A percentile compares a stretch with the other conserved stretches of the same genome.
These are phyloP conservation scores for Hippocampus abdominalis DNA, from an alignment of 2,113 vertebrate species.

Conservation along the genomic window DNA sequence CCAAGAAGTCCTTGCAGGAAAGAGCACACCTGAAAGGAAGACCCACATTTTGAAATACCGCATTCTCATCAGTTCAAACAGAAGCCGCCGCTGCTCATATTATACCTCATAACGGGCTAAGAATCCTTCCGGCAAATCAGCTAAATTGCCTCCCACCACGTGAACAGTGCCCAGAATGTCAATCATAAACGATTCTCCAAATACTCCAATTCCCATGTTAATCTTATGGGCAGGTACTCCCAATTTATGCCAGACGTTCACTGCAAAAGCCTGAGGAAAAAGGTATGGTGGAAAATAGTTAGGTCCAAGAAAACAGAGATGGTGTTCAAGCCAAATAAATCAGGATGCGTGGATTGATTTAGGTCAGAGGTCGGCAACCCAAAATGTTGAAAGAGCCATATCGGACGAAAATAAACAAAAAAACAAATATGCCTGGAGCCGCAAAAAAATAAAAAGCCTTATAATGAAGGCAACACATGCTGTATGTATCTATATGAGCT, in stretches of 20 bases:
- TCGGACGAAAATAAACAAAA: no score
- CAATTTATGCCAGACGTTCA: conserved; percentile 73
- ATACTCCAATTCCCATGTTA: conserved; percentile 77
- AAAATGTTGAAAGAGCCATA: no score
- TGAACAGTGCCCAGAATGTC: neutral
- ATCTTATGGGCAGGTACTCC: conserved; percentile 75
- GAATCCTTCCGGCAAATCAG: conserved; percentile 24
- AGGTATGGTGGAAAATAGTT: neutral
- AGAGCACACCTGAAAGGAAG: conserved; percentile 68
- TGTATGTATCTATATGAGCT: no score
- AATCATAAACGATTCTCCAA: conserved; percentile 74
- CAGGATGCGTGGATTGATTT: neutral
- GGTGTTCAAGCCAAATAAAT: neutral
- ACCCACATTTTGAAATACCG: neutral
- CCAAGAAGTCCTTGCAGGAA: conserved; percentile 64
- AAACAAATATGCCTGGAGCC: no score
- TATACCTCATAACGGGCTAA: conserved; percentile 80
- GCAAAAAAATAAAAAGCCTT: no score
- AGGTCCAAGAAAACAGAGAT: neutral
- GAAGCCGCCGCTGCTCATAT: neutral
- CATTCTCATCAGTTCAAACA: neutral
- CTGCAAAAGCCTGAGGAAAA: conserved; percentile 65
- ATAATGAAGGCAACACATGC: no score
- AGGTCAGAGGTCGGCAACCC: no score
- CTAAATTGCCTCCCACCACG: neutral